These are phyloP conservation scores for Pica pica DNA, from an alignment of 2,113 vertebrate species.

Conservation along the genomic window DNA sequence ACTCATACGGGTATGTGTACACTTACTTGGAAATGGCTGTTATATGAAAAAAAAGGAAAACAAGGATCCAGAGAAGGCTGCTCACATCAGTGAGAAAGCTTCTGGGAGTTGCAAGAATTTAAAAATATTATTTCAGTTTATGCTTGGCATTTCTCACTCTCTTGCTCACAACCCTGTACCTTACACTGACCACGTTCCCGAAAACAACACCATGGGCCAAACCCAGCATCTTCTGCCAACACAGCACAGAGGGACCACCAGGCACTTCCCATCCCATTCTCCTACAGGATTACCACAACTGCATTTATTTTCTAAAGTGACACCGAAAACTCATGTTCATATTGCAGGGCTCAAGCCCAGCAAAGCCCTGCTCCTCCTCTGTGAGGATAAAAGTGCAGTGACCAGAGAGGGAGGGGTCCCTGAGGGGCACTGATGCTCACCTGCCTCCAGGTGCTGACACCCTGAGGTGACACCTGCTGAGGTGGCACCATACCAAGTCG, in stretches of 20 bases:
- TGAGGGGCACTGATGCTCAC: not conserved
- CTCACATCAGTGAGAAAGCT: not conserved
- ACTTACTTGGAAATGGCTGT: not conserved
- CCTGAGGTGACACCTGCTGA: not conserved
- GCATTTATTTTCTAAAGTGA: not conserved
- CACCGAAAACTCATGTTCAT: accelerated
- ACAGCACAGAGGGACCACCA: not conserved
- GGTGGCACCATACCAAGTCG: not conserved
- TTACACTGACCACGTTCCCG: not conserved
- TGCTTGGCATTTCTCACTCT: not conserved
- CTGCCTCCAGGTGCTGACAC: not conserved
- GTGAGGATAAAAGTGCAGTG: accelerated
- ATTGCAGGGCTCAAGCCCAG: not conserved
- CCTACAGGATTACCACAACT: accelerated
- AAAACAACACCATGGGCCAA: not conserved
- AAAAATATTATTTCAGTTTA: not conserved
- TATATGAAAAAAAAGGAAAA: not conserved
- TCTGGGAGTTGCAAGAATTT: not conserved
- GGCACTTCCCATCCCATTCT: not conserved
- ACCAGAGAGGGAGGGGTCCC: not conserved
- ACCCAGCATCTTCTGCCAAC: not conserved
- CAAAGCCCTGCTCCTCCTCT: not conserved
- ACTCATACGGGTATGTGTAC: accelerated
- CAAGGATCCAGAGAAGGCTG: not conserved
- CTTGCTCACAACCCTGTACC: not conserved